Conservation (phyloP, 2,888 invertebrate genomes). For the Agonopterix subpropinquella region DNA sequence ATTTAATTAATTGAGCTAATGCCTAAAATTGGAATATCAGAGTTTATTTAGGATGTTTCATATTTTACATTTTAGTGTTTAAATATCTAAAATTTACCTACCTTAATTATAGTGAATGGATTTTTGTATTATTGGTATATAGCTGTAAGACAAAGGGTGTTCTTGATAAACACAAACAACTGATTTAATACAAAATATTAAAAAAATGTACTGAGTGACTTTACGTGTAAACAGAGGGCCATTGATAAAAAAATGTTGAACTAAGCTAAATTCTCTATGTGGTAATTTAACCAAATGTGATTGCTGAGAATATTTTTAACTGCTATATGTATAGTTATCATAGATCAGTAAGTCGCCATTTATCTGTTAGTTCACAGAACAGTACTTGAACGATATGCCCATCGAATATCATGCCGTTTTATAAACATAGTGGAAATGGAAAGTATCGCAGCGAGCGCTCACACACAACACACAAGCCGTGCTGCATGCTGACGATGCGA, state of each 20-base stretch:
- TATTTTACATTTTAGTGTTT: constrained; percentile 76
- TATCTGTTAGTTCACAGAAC: constrained; percentile 33
- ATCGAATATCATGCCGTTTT: constrained; percentile 2
- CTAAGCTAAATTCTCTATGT: constrained; percentile 74
- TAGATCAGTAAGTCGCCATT: constrained; percentile 58
- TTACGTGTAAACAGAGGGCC: constrained; percentile 75
- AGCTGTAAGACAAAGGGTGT: constrained; percentile 73
- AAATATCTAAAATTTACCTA: constrained; percentile 76
- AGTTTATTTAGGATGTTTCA: constrained; percentile 76
- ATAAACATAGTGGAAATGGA: background rate
- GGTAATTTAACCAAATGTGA: constrained; percentile 73
- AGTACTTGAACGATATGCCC: constrained; percentile 15
- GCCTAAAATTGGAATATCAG: constrained; percentile 76
- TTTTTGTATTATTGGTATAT: constrained; percentile 76
- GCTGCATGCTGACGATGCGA: background rate
- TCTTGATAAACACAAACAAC: constrained; percentile 70
- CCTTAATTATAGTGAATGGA: constrained; percentile 75
- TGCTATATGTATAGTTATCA: constrained; percentile 65
- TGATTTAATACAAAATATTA: constrained; percentile 69
- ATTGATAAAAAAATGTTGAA: constrained; percentile 70
- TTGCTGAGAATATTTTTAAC: constrained; percentile 72
- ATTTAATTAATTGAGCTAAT: constrained; percentile 73
- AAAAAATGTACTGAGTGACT: constrained; percentile 74
- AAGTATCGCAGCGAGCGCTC: background rate
- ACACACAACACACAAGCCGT: background rate